Evolutionary conservation across 1,140 invertebrate species (phyloP).

Genomic region (Yoshiicerus persimilis): DNA sequence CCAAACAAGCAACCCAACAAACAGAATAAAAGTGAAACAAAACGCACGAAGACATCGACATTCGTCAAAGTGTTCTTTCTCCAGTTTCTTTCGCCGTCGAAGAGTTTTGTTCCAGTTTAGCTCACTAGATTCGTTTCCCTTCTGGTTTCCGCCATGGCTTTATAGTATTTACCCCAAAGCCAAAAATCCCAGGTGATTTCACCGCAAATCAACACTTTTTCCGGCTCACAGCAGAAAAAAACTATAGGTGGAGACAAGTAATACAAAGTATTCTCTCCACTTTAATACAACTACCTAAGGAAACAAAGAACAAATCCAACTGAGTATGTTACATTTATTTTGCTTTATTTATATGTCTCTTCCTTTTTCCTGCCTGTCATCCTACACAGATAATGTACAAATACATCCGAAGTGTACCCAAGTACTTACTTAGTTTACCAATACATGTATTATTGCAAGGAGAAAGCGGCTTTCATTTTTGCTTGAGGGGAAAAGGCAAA

Average conservation of each 20-base stretch:
- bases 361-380: not conserved
- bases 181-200: constrained; percentile 26
- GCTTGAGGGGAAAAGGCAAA: not conserved
- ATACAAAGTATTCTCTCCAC: not conserved
- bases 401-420: not conserved
- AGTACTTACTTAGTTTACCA: not conserved
- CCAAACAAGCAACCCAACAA: not conserved
- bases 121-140: not conserved
- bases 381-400: not conserved
- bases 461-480: not conserved
- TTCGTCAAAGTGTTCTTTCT: constrained; percentile 15
- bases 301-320: not conserved
- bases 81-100: not conserved
- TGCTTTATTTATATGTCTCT: not conserved
- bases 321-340: not conserved
- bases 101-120: constrained; percentile 2
- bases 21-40: not conserved
- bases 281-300: not conserved
- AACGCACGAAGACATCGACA: not conserved
- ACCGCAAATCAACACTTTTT: constrained; percentile 29
- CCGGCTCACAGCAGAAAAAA: not conserved
- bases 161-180: constrained; percentile 19
- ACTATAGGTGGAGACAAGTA: not conserved
- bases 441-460: not conserved
- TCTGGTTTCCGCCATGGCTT: constrained; percentile 4